These are phyloP conservation scores for Gavialis gangeticus DNA, from an alignment of 2,113 vertebrate species.

Conservation along the genomic window DNA sequence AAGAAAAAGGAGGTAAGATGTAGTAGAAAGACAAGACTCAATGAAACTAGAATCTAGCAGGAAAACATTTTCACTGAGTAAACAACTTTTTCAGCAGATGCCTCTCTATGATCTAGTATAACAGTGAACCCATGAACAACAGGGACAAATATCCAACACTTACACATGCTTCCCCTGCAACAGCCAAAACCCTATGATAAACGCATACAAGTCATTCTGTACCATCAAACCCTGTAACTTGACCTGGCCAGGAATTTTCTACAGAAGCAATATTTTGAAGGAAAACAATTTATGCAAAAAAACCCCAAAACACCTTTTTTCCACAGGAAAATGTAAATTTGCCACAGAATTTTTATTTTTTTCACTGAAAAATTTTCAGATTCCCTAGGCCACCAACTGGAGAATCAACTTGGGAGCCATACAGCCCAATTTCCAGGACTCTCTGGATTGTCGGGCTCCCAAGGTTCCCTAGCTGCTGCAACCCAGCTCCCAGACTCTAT, in stretches of 20 bases:
- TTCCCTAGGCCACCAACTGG: constrained; percentile 6
- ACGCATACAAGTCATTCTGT: neutral
- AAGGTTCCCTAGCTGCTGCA: neutral
- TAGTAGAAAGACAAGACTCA: neutral
- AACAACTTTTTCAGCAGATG: neutral
- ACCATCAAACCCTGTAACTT: neutral
- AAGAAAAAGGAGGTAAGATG: constrained; percentile 20
- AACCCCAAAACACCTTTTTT: too few relatives aligned
- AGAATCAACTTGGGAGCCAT: neutral
- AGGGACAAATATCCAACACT: neutral
- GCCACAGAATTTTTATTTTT: neutral
- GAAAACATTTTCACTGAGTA: neutral
- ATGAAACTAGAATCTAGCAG: neutral
- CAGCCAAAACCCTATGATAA: neutral
- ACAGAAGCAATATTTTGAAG: neutral
- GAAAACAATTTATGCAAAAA: too few relatives aligned
- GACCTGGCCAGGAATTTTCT: neutral
- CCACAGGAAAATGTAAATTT: neutral
- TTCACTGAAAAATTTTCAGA: neutral
- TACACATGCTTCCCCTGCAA: neutral
- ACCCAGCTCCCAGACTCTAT: neutral
- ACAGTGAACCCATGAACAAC: neutral
- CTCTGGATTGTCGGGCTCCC: neutral
- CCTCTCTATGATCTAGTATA: neutral
- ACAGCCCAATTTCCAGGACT: neutral